phyloP scores from a whole-genome alignment of 1,140 invertebrate genomes.

The Sweltsa coloradensis region DNA sequence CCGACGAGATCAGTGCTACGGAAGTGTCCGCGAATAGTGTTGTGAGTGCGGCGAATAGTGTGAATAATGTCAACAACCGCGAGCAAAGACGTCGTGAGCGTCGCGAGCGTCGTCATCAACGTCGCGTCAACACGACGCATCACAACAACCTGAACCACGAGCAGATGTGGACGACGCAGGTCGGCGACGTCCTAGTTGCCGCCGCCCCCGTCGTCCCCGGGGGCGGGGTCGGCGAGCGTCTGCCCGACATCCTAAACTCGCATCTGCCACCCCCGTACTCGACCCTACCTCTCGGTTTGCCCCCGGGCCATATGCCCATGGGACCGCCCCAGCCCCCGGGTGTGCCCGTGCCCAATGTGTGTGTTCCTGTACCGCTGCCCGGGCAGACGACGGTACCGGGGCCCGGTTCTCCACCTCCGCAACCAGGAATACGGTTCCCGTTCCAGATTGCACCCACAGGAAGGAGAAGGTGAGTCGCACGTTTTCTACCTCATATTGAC shows the following conservation, averaged over 20 bases:
- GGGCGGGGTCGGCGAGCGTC: slow-evolving; percentile 18
- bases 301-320: slow-evolving; percentile 12
- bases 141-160: background rate
- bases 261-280: slow-evolving; percentile 36
- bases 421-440: slow-evolving; percentile 6
- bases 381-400: too few relatives aligned
- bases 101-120: slow-evolving; percentile 18
- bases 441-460: slow-evolving; percentile 6
- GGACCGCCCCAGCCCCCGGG: slow-evolving; percentile 12
- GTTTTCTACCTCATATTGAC: too few relatives aligned
- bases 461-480: slow-evolving; percentile 7
- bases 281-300: slow-evolving; percentile 23
- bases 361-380: background rate
- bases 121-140: slow-evolving; percentile 7
- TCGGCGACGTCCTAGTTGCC: too few relatives aligned
- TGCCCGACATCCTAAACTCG: slow-evolving; percentile 37
- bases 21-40: background rate
- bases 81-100: slow-evolving; percentile 22
- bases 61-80: slow-evolving; percentile 16
- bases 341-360: slow-evolving; percentile 14
- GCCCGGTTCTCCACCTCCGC: background rate
- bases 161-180: too few relatives aligned
- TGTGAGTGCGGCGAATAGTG: background rate
- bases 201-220: slow-evolving; percentile 8
- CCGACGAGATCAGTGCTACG: slow-evolving; percentile 20